Base-by-base conservation (phyloP, 2,888 invertebrate species). In the Pasiphila rectangulata region DNA sequence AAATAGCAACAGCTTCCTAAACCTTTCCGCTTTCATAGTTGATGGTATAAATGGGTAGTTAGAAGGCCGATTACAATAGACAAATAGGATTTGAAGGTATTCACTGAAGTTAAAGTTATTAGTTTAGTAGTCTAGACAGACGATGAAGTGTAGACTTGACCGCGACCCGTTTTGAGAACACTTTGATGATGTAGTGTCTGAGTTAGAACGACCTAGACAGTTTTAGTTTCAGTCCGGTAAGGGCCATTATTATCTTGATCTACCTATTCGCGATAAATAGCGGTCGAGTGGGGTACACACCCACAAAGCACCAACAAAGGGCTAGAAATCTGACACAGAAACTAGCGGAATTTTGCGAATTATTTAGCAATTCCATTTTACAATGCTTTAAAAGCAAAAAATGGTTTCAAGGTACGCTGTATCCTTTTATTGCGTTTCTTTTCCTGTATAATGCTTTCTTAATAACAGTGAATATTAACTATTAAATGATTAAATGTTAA, bases 391-490 rank as follows among this genome's bases (percentile, higher is more conserved):
- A 13, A 13, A 3, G 12, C 13, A 12, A 25, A 1, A 13, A 13
- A 27, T 13, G 6, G 1, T 27, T 13, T 27, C 81, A 79, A 77
- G 82, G 71, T 82, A 81, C 79, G 80, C 80, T n/a, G n/a, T n/a
- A n/a, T n/a, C n/a, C n/a, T n/a, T n/a, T n/a, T n/a, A n/a, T n/a
- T n/a, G n/a, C n/a, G n/a, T n/a, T n/a, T n/a, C n/a, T n/a, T n/a
- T n/a, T n/a, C n/a, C n/a, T n/a, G n/a, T n/a, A n/a, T n/a, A n/a
- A n/a, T n/a, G n/a, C n/a, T n/a, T n/a, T n/a, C n/a, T n/a, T n/a
- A n/a, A n/a, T n/a, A n/a, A n/a, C n/a, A n/a, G n/a, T n/a, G n/a
- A n/a, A n/a, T n/a, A n/a, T n/a, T n/a, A n/a, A n/a, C n/a, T n/a
- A n/a, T n/a, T n/a, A n/a, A n/a, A n/a, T n/a, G n/a, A n/a, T n/a